Conservation (phyloP, 2,797 vertebrate species). For the Molossus alvarezi region DNA sequence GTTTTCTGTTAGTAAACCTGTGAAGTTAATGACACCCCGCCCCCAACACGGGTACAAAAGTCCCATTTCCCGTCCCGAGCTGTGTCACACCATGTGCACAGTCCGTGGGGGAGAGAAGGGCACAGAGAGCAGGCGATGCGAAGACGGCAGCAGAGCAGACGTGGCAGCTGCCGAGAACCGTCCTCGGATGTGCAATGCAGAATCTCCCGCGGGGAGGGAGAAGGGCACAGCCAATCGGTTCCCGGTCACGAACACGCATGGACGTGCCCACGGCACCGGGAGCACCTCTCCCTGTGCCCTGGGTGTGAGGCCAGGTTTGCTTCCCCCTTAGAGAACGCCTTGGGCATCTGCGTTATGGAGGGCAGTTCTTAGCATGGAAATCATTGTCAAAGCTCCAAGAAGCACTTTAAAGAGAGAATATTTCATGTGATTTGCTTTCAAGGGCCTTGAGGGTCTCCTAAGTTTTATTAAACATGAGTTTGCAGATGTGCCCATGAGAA, state of each 20-base stretch:
- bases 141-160: background rate
- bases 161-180: background rate
- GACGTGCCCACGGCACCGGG: accelerated
- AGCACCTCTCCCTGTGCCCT: accelerated
- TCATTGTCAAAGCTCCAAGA: background rate
- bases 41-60: background rate
- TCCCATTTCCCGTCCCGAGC: constrained; percentile 7
- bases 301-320: background rate
- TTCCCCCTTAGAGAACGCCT: background rate
- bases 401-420: background rate
- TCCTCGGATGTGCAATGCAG: background rate
- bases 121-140: background rate
- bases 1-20: background rate
- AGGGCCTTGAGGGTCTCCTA: background rate
- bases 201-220: background rate
- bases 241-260: background rate
- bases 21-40: background rate
- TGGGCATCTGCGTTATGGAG: background rate
- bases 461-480: background rate
- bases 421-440: background rate
- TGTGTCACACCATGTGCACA: background rate
- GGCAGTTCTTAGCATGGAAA: background rate
- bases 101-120: background rate
- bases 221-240: background rate
- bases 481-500: background rate